Conservation (phyloP, 2,113 vertebrate genomes). For the Propithecus coquereli region DNA sequence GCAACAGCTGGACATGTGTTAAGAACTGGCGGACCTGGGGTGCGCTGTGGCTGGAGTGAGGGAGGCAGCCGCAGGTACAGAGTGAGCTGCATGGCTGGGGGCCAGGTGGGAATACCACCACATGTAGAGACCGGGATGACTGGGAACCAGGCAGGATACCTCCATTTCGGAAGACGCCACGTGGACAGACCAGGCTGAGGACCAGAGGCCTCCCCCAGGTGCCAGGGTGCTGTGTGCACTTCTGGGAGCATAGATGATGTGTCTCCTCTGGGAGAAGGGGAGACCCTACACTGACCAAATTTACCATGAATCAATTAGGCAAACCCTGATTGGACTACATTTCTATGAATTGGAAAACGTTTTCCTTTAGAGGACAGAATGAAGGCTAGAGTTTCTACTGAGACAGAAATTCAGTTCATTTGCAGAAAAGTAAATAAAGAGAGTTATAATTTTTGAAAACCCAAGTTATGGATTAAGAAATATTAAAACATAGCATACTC, state of each 20-base stretch:
- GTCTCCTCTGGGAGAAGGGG: background rate
- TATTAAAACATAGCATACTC: background rate
- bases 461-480: background rate
- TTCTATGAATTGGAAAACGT: background rate
- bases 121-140: background rate
- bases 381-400: background rate
- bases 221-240: background rate
- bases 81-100: background rate
- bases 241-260: background rate
- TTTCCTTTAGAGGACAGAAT: background rate
- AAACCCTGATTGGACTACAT: background rate
- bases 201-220: background rate
- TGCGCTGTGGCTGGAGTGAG: background rate
- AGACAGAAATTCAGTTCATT: background rate
- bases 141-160: background rate
- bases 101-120: background rate
- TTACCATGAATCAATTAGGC: background rate
- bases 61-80: background rate
- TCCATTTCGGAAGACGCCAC: background rate
- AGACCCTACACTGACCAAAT: background rate
- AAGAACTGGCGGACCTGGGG: background rate
- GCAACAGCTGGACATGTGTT: background rate
- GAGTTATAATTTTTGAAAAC: slow-evolving; percentile 26
- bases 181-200: background rate
- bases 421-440: background rate